A percentile compares a stretch with the other conserved stretches of the same genome.
Conservation (phyloP, 1,140 invertebrate genomes). For the Archivesica marissinica region DNA sequence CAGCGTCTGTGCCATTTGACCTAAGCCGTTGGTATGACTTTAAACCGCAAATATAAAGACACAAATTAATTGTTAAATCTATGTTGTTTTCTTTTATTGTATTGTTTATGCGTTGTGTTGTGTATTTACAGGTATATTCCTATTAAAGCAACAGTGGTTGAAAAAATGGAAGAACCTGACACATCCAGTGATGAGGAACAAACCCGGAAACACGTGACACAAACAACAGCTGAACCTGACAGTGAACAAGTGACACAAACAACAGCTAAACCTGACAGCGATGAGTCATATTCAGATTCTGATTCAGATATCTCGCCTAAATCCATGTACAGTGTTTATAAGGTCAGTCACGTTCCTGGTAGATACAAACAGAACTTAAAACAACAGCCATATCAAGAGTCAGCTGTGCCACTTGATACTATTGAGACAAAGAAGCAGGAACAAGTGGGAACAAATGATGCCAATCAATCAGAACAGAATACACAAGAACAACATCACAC, state of each 20-base stretch:
- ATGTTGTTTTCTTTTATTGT: too few relatives aligned
- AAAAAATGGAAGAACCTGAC: not conserved
- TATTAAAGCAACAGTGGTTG: not conserved
- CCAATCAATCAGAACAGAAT: not conserved
- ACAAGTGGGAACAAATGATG: not conserved
- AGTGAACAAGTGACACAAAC: too few relatives aligned
- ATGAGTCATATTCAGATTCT: not conserved
- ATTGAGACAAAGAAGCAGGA: too few relatives aligned
- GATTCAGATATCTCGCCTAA: not conserved
- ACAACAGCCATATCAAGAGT: not conserved
- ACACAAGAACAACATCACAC: not conserved
- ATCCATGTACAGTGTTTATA: slow-evolving; percentile 16
- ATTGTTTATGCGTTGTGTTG: not conserved
- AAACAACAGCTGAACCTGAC: too few relatives aligned
- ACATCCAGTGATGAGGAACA: not conserved
- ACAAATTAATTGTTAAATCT: too few relatives aligned
- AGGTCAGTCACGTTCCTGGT: slow-evolving; percentile 12
- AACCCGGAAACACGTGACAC: not conserved
- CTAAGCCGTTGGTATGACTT: too few relatives aligned
- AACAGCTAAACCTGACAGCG: not conserved
- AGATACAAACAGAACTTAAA: not conserved
- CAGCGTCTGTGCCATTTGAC: too few relatives aligned
- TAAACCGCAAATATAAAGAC: too few relatives aligned
- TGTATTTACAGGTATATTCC: not conserved
- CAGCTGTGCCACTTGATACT: too few relatives aligned